Conservation (phyloP, 2,888 invertebrate genomes). For the Ophonus ardosiacus region DNA sequence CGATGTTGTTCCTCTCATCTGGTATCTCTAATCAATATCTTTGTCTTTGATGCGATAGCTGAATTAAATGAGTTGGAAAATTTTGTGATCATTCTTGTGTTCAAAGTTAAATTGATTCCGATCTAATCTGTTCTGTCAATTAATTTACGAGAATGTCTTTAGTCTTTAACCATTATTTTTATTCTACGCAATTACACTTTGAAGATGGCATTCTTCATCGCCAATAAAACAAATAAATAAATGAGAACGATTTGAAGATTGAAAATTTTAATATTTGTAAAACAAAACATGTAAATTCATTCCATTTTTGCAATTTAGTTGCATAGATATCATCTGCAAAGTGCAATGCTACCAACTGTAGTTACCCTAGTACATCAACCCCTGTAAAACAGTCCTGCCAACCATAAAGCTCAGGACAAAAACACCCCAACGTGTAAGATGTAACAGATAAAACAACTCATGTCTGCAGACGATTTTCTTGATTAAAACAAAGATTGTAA, state of each 20-base stretch:
- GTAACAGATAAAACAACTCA: no score
- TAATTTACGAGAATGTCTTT: neutral
- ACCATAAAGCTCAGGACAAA: conserved; percentile 11
- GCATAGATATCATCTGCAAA: no score
- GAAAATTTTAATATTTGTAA: no score
- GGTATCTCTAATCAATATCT: conserved; percentile 3
- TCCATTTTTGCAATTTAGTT: no score
- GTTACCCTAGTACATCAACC: conserved; percentile 31
- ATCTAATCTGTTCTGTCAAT: neutral
- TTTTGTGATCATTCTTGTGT: conserved; percentile 15
- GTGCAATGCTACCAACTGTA: neutral
- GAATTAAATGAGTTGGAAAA: neutral
- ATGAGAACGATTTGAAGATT: no score
- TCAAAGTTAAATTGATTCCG: conserved; percentile 1
- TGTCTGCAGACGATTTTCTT: no score
- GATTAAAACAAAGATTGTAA: no score
- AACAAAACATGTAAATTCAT: no score
- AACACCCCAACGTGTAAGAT: no score
- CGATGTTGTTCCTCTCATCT: neutral
- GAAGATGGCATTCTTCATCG: no score
- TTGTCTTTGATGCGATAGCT: conserved; percentile 1
- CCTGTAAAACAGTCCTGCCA: conserved; percentile 44
- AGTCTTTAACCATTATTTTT: neutral
- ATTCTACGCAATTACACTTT: neutral
- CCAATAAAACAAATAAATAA: no score